phyloP scores from a whole-genome alignment of 2,888 invertebrate genomes.

The Diploptera punctata region DNA sequence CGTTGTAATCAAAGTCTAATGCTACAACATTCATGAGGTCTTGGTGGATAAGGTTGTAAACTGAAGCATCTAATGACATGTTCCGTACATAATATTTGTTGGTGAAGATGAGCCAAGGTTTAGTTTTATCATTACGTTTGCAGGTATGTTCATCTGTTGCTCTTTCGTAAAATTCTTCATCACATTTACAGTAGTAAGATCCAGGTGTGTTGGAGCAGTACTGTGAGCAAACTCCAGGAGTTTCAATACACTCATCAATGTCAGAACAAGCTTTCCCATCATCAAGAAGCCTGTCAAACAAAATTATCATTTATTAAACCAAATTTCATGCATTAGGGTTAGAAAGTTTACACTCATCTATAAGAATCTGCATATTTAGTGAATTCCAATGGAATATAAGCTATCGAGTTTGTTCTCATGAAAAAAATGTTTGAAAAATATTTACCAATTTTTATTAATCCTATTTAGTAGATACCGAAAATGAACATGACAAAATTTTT shows the following conservation, averaged over 20 bases:
- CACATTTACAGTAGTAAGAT: conserved; percentile 94
- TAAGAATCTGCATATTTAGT: no score
- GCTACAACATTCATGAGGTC: conserved; percentile 97
- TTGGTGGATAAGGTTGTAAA: conserved; percentile 88
- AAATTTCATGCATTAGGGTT: no score
- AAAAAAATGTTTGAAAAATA: no score
- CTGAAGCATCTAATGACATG: conserved; percentile 87
- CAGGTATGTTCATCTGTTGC: conserved; percentile 88
- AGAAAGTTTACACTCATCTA: no score
- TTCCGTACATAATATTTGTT: conserved; percentile 98
- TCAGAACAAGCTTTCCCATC: conserved; percentile 94
- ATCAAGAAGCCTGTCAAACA: conserved; percentile 64
- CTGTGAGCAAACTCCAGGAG: conserved; percentile 91
- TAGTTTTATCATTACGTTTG: conserved; percentile 80
- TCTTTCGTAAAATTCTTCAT: conserved; percentile 87
- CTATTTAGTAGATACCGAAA: no score
- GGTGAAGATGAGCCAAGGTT: conserved; percentile 92
- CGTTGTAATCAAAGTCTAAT: conserved; percentile 88
- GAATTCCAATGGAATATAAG: no score
- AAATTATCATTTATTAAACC: no score
- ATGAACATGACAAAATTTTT: no score
- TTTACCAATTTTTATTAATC: no score
- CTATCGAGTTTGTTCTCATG: no score
- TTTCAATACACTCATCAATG: conserved; percentile 88
- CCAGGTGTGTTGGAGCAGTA: conserved; percentile 96